Evolutionary conservation across 2,797 vertebrate genomes (phyloP), one percentile per base, ranked within the genome.

Genomic region (Tapera naevia): DNA sequence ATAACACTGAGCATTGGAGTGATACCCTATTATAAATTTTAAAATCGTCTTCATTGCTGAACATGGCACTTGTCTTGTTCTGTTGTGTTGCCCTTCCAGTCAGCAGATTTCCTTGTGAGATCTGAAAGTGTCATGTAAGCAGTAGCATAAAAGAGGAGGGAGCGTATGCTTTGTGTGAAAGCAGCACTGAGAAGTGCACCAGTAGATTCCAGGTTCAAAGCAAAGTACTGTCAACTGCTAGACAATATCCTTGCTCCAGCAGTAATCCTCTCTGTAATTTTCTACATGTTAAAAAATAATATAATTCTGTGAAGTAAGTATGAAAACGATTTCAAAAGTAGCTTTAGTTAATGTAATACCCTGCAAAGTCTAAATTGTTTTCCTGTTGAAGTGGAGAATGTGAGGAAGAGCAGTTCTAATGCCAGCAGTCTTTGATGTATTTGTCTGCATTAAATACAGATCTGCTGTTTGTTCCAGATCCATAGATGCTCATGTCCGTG

Each of bases 21-120:
- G 89, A 87, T 86, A 65, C 72, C 45, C 50, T 81, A 80, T 35
- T 71, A 74, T 94, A 91, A 45, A 79, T 93, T 94, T 85, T 75
- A 85, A 94, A 96, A 76, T 73, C 69, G 66, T 95, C 85, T 88
- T 64, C 64, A 37, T 69, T 66, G 80, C 87, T 54, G 69, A 84
- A 54, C 78, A 70, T 11, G 25, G 41, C 72, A 10, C n/a, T 48
- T 25, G 87, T 45, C 13, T 17, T 57, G 45, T 67, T 80, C 80
- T 78, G 50, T 79, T 89, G 56, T 41, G 86, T 19, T 15, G 2
- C 74, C 57, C 58, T 94, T 93, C 27, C 18, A n/a, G 95, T 91
- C 85, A 53, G 79, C 54, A 86, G 43, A 32, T 62, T 80, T 86
- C 62, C 88, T 30, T 70, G 66, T 41, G 95, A 84, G 89, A 64